These are phyloP conservation scores for Proteles cristata DNA, from an alignment of 2,113 vertebrate species.

Conservation along the genomic window DNA sequence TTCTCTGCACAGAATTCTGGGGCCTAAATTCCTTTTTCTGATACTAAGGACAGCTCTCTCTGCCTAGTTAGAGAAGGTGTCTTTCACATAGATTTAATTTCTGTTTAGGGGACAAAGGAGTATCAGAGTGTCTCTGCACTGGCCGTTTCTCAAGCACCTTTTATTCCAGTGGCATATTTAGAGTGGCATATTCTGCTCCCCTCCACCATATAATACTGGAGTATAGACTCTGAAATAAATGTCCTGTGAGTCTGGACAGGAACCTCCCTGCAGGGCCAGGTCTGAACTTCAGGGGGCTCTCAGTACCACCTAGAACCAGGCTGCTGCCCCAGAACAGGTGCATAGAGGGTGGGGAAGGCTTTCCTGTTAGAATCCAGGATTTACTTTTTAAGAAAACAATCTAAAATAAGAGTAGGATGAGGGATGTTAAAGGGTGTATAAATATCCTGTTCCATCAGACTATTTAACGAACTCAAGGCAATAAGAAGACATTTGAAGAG, in stretches of 20 bases:
- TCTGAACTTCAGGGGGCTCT: background rate
- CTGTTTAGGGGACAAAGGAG: background rate
- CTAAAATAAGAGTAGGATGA: background rate
- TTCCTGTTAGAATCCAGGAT: fast-evolving
- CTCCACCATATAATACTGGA: background rate
- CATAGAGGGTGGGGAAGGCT: fast-evolving
- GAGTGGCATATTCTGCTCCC: background rate
- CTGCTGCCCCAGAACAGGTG: too few species aligned
- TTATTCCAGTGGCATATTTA: background rate
- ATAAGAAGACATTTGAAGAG: background rate
- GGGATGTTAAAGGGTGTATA: fast-evolving
- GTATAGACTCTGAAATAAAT: too few species aligned
- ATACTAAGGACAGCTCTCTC: background rate
- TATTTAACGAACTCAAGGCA: background rate
- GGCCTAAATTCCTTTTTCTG: background rate
- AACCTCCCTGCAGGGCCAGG: fast-evolving
- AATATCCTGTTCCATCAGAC: background rate
- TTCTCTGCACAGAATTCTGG: background rate
- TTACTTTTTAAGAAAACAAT: background rate
- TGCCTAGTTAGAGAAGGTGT: background rate
- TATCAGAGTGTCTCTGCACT: background rate
- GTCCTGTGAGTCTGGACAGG: too few species aligned
- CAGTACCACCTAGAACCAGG: background rate
- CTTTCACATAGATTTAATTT: background rate
- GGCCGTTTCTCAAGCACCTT: background rate